A percentile compares a stretch with the other conserved stretches of the same genome.
These are phyloP conservation scores for Cranoglanis bouderius DNA, from an alignment of 2,113 vertebrate genomes.

Conservation along the genomic window DNA sequence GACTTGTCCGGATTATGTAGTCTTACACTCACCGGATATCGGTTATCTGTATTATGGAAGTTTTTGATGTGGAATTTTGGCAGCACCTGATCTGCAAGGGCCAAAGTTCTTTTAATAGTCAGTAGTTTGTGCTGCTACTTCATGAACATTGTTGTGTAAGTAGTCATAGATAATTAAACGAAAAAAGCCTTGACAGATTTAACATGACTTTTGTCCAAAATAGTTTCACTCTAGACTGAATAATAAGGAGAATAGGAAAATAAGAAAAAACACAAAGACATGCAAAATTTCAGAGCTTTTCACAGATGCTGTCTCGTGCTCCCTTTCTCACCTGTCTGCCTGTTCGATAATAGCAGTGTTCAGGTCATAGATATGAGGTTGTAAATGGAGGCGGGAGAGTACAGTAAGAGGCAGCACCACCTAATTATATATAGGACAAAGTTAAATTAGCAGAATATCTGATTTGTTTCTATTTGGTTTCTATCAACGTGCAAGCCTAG, in stretches of 20 bases:
- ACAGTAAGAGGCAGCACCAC: background rate
- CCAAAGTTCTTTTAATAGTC: background rate
- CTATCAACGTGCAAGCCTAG: no score
- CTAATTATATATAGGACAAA: background rate
- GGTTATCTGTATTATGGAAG: background rate
- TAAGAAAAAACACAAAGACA: no score
- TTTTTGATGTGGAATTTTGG: background rate
- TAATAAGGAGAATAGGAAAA: background rate
- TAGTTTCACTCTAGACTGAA: background rate
- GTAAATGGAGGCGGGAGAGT: background rate
- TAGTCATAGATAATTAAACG: background rate
- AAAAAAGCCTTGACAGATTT: background rate
- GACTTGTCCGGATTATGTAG: constrained; percentile 4
- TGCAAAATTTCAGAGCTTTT: no score
- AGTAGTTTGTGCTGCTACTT: background rate
- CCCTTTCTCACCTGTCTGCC: background rate
- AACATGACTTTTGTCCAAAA: background rate
- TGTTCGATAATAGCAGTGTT: background rate
- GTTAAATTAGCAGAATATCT: background rate
- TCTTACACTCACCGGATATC: background rate
- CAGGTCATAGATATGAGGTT: background rate
- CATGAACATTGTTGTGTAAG: background rate
- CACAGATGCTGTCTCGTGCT: background rate
- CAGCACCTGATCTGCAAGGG: background rate
- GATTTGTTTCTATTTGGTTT: no score